A percentile compares a stretch with the other conserved stretches of the same genome.
phyloP scores from a whole-genome alignment of 1,140 invertebrate genomes.

The Arion vulgaris region DNA sequence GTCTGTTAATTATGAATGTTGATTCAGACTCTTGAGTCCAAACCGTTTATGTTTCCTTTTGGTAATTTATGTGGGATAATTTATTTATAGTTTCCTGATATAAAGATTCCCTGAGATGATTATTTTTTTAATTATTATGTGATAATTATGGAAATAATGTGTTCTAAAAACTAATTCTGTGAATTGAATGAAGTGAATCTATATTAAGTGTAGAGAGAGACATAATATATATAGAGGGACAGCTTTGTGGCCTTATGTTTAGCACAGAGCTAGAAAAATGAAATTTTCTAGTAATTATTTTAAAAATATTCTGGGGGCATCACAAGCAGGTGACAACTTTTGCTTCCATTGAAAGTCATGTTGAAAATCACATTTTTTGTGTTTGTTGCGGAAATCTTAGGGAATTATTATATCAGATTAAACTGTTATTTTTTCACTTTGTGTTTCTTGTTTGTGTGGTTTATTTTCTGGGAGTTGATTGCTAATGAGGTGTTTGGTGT shows the following conservation, averaged over 20 bases:
- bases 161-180: too few relatives aligned
- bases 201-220: too few relatives aligned
- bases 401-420: slow-evolving; percentile 4
- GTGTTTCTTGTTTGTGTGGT: not conserved
- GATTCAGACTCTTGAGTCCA: too few relatives aligned
- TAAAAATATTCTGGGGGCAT: not conserved
- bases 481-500: too few relatives aligned
- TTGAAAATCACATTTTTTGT: not conserved
- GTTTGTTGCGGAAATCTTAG: not conserved
- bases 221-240: too few relatives aligned
- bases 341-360: not conserved
- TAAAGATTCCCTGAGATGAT: slow-evolving; percentile 3
- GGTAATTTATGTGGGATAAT: not conserved
- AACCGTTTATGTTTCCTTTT: too few relatives aligned
- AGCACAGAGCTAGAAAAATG: too few relatives aligned
- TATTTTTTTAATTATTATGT: not conserved
- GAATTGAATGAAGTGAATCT: too few relatives aligned
- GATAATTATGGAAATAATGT: too few relatives aligned
- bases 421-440: not conserved
- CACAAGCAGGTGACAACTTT: not conserved
- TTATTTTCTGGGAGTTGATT: not conserved
- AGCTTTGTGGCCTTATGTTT: too few relatives aligned
- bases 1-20: too few relatives aligned
- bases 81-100: not conserved
- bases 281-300: too few relatives aligned